A percentile compares a stretch with the other conserved stretches of the same genome.
phyloP scores from a whole-genome alignment of 1,140 invertebrate genomes.

The Drosophila repleta region DNA sequence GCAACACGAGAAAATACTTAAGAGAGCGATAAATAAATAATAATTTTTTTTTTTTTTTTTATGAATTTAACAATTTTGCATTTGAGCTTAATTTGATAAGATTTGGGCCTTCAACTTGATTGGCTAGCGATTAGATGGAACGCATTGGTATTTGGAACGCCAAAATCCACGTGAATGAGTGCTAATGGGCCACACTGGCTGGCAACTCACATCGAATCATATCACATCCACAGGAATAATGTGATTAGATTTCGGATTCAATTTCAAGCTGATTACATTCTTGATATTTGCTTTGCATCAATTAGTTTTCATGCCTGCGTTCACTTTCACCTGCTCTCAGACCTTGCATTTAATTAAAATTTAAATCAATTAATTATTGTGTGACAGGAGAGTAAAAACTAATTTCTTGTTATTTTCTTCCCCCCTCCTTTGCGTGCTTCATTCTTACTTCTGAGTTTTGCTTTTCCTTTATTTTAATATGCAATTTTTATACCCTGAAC shows the following conservation, averaged over 20 bases:
- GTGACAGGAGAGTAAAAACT: too few species aligned
- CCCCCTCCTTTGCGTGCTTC: too few species aligned
- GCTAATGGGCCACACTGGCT: background rate
- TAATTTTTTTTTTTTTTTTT: conserved; percentile 12
- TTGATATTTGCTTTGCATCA: too few species aligned
- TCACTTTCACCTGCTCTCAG: background rate
- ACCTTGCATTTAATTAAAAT: conserved; percentile 7
- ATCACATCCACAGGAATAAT: too few species aligned
- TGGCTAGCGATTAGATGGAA: background rate
- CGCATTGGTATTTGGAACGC: conserved; percentile 5
- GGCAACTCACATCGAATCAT: too few species aligned
- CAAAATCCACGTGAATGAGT: background rate
- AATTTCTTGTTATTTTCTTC: too few species aligned
- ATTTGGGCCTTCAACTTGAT: conserved; percentile 16
- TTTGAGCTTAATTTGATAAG: conserved; percentile 32
- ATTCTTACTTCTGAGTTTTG: too few species aligned
- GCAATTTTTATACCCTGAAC: too few species aligned
- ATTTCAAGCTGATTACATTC: background rate
- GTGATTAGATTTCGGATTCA: too few species aligned
- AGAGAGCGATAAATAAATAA: conserved; percentile 18
- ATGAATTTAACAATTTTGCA: conserved; percentile 43
- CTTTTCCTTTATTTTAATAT: too few species aligned
- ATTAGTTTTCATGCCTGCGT: background rate
- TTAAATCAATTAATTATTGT: background rate
- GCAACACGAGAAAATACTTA: conserved; percentile 35